phyloP scores from a whole-genome alignment of 1,140 invertebrate genomes.

The Diachasma alloeum region DNA sequence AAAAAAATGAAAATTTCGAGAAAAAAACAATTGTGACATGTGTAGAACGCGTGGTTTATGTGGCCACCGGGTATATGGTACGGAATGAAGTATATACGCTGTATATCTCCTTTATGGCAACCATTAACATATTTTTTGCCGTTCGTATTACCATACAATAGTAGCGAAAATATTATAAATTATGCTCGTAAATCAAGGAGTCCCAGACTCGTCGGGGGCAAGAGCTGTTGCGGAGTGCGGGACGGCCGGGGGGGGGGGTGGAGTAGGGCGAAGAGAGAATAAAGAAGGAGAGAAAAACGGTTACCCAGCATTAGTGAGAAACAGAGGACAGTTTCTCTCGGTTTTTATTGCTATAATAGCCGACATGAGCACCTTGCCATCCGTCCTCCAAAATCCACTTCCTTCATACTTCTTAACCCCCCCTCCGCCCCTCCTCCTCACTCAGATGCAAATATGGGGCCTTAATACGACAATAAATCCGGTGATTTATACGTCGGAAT shows the following conservation, averaged over 20 bases:
- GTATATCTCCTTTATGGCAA: conserved; percentile 64
- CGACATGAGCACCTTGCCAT: conserved; percentile 23
- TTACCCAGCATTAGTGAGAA: neutral
- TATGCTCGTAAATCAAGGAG: conserved; percentile 58
- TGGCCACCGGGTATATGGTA: conserved; percentile 54
- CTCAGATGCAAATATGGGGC: neutral
- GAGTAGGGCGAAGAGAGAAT: neutral
- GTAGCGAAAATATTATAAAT: conserved; percentile 64
- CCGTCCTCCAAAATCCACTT: neutral
- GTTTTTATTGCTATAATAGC: conserved; percentile 22
- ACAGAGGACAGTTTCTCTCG: neutral
- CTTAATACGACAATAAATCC: neutral
- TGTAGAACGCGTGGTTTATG: conserved; percentile 46
- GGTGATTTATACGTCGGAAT: neutral
- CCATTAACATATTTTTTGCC: conserved; percentile 65
- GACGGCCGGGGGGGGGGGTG: conserved; percentile 3
- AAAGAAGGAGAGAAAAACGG: neutral
- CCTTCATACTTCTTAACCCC: neutral
- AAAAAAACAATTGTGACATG: conserved; percentile 19
- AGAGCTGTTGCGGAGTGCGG: conserved; percentile 5
- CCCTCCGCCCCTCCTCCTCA: no score
- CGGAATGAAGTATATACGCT: conserved; percentile 58
- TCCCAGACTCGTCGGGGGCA: conserved; percentile 20
- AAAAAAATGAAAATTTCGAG: neutral
- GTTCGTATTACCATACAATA: conserved; percentile 63